A percentile compares a stretch with the other conserved stretches of the same genome.
Conservation (phyloP, 2,113 vertebrate genomes). For the Osmerus eperlanus region DNA sequence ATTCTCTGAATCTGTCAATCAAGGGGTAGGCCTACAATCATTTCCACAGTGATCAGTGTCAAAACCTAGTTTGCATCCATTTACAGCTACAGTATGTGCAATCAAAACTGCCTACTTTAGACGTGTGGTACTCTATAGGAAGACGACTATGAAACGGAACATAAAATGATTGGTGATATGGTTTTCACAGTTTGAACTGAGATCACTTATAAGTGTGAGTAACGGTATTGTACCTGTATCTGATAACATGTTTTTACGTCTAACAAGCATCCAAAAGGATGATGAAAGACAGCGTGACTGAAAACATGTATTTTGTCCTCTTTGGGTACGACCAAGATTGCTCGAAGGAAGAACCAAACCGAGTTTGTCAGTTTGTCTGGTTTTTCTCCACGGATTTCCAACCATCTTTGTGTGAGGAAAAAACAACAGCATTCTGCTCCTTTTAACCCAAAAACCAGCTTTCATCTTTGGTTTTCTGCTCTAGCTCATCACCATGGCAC, state of each 20-base stretch:
- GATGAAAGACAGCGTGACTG: too few species aligned
- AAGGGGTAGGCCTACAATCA: conserved; percentile 38
- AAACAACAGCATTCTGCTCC: background rate
- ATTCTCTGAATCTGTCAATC: conserved; percentile 44
- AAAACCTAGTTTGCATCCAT: too few species aligned
- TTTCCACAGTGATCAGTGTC: background rate
- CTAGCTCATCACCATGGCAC: background rate
- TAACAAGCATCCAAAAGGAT: too few species aligned
- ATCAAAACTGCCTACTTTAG: too few species aligned
- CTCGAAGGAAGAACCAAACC: background rate
- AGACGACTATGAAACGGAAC: too few species aligned
- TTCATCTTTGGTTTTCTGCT: conserved; percentile 2
- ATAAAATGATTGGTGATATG: too few species aligned
- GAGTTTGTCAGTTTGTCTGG: background rate
- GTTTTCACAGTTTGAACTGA: too few species aligned
- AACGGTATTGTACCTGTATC: too few species aligned
- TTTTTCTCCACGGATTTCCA: background rate
- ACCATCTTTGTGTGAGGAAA: background rate
- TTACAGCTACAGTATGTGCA: too few species aligned
- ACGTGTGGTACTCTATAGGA: too few species aligned
- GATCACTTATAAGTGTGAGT: too few species aligned
- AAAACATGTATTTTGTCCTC: background rate
- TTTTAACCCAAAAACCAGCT: background rate
- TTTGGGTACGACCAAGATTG: background rate
- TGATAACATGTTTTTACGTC: too few species aligned